Evolutionary conservation across 2,797 vertebrate genomes (phyloP).

Genomic region (Myotis planiceps): DNA sequence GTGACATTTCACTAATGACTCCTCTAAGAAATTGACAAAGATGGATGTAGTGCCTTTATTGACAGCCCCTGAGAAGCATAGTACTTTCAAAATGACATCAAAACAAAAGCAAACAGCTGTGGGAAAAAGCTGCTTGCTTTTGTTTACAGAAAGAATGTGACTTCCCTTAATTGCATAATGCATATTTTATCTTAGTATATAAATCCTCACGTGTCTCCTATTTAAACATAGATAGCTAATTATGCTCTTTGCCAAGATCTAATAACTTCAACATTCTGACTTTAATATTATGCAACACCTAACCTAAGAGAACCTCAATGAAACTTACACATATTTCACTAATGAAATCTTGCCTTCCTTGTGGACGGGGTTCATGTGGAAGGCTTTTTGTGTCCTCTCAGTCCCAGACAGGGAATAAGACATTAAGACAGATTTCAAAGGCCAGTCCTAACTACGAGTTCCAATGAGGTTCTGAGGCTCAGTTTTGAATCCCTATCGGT

Average conservation of each 20-base stretch:
- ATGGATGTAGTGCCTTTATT: constrained; percentile 82
- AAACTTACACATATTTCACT: background rate
- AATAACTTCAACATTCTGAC: constrained; percentile 19
- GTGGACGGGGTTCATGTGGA: background rate
- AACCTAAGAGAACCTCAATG: background rate
- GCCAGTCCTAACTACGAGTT: background rate
- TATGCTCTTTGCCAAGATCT: constrained; percentile 53
- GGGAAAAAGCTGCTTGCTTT: constrained; percentile 34
- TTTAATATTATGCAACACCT: constrained; percentile 24
- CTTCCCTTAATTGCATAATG: constrained; percentile 15
- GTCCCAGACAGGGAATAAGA: accelerated
- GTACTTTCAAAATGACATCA: constrained; percentile 78
- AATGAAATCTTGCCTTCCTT: background rate
- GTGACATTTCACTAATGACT: constrained; percentile 88
- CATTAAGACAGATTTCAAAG: background rate
- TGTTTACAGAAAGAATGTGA: constrained; percentile 59
- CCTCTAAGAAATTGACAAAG: constrained; percentile 84
- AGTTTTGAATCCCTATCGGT: background rate
- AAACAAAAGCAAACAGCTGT: background rate
- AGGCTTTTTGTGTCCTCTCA: background rate
- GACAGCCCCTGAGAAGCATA: constrained; percentile 75
- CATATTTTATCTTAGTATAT: constrained; percentile 65
- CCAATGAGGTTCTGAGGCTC: background rate
- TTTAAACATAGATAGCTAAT: constrained; percentile 58
- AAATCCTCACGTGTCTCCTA: constrained; percentile 52